Conservation (phyloP, 2,797 vertebrate species). For the Hydrolagus colliei region DNA sequence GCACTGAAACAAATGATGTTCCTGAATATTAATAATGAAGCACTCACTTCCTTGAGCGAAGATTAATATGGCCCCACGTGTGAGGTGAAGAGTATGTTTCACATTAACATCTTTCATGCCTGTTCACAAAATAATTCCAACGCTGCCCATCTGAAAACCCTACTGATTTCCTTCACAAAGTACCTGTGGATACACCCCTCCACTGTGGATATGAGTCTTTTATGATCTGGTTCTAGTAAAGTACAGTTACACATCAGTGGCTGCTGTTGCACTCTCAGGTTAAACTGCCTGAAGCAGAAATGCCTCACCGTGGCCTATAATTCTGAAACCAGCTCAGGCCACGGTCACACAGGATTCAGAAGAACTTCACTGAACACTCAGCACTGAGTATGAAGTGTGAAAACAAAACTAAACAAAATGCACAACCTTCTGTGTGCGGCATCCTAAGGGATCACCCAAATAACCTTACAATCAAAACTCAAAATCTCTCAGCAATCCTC, state of each 20-base stretch:
- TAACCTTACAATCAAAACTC: neutral
- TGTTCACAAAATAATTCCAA: neutral
- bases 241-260: neutral
- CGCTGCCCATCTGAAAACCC: neutral
- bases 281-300: neutral
- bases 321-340: neutral
- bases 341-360: neutral
- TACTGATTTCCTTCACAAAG: neutral
- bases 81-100: neutral
- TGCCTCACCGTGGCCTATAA: neutral
- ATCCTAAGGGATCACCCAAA: neutral
- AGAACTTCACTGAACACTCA: neutral
- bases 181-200: neutral
- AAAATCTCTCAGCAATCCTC: neutral
- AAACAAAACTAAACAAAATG: too few species aligned
- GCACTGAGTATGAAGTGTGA: neutral
- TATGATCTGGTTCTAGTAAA: too few species aligned
- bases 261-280: neutral
- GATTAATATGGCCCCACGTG: neutral
- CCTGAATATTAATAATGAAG: neutral
- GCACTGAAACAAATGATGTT: neutral
- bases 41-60: conserved; percentile 8
- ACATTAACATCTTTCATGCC: neutral
- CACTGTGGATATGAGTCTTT: neutral
- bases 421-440: neutral